Conservation (phyloP, 2,888 invertebrate species). For the Neoascia interrupta region DNA sequence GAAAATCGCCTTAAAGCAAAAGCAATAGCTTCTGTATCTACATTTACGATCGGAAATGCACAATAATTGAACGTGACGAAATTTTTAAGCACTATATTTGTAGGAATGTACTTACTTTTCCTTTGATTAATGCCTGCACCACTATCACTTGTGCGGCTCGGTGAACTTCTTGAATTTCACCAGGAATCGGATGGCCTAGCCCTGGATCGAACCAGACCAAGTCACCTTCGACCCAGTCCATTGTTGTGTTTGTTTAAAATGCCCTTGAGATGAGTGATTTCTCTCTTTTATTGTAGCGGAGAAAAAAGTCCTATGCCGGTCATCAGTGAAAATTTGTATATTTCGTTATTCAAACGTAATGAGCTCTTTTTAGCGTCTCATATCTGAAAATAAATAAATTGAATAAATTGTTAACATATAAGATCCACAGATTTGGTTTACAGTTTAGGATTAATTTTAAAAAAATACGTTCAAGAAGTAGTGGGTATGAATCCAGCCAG, state of each 20-base stretch:
- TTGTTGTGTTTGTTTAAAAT: constrained; percentile 54
- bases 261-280: neutral
- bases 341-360: constrained; percentile 15
- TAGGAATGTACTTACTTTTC: constrained; percentile 84
- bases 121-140: constrained; percentile 92
- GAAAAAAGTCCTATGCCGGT: constrained; percentile 1
- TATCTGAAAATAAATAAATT: constrained; percentile 30
- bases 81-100: neutral
- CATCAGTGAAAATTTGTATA: constrained; percentile 14
- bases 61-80: constrained; percentile 11
- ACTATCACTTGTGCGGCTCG: constrained; percentile 93
- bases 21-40: neutral
- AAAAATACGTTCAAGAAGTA: too few relatives aligned
- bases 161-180: constrained; percentile 94
- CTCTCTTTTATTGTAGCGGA: neutral
- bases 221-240: constrained; percentile 89
- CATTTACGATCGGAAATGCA: constrained; percentile 10
- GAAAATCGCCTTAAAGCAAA: constrained; percentile 6
- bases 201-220: constrained; percentile 97
- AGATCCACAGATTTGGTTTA: too few relatives aligned
- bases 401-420: neutral
- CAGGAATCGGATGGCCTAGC: constrained; percentile 93
- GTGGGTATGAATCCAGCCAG: too few relatives aligned
- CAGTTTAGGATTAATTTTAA: too few relatives aligned
- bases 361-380: constrained; percentile 2